Evolutionary conservation across 2,113 vertebrate genomes (phyloP).

Genomic region (Solea senegalensis): DNA sequence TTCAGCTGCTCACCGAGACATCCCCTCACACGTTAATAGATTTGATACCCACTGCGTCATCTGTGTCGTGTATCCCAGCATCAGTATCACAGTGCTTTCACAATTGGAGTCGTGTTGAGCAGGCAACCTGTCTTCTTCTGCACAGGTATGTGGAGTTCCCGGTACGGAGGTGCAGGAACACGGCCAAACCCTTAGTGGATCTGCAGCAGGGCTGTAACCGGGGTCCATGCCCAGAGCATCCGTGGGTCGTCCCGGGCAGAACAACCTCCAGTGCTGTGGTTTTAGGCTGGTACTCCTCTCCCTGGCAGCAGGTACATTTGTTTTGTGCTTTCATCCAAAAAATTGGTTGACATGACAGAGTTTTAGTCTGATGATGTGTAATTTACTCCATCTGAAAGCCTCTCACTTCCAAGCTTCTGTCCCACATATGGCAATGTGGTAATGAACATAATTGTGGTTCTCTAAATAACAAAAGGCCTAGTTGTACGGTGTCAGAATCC

Average conservation of each 20-base stretch:
- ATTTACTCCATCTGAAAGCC: conserved; percentile 10
- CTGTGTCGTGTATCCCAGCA: conserved; percentile 5
- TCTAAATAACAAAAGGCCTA: no score
- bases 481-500: no score
- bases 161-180: conserved; percentile 87
- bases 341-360: not conserved
- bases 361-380: not conserved
- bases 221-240: conserved; percentile 78
- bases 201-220: conserved; percentile 88
- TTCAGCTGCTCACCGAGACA: conserved; percentile 19
- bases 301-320: conserved; percentile 91
- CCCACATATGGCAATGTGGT: not conserved
- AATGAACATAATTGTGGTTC: not conserved
- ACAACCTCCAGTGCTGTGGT: conserved; percentile 59
- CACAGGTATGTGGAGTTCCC: conserved; percentile 84
- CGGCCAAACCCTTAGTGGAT: conserved; percentile 84
- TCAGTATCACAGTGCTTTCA: conserved; percentile 20
- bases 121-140: not conserved
- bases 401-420: not conserved
- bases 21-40: conserved; percentile 25
- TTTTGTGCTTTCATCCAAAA: conserved; percentile 7
- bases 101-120: conserved; percentile 13
- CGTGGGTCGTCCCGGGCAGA: conserved; percentile 42
- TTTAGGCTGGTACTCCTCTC: conserved; percentile 90
- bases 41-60: conserved; percentile 19